Percentiles rank a stretch among this genome's conserved stretches.
These are phyloP conservation scores for Spinus pinus DNA, from an alignment of 2,797 vertebrate genomes.

Conservation along the genomic window DNA sequence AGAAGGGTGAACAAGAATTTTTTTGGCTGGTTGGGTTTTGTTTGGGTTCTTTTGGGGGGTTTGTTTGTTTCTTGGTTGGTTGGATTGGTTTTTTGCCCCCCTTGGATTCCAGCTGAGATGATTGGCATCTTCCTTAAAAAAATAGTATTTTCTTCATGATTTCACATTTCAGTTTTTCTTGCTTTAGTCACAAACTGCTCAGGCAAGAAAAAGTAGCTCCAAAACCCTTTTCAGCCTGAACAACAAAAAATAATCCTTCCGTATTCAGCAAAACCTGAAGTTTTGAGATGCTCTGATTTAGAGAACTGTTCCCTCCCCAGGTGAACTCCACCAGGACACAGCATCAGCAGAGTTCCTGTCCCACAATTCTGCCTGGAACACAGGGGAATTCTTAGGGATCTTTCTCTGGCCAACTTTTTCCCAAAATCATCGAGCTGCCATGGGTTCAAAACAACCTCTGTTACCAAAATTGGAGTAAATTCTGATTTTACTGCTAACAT, in stretches of 20 bases:
- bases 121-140: background rate
- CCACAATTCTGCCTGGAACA: background rate
- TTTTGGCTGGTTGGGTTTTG: background rate
- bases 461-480: background rate
- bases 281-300: background rate
- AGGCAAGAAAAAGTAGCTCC: background rate
- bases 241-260: background rate
- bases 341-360: fast-evolving
- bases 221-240: background rate
- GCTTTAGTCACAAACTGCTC: background rate
- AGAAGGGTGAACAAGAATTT: background rate
- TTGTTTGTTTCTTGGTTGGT: background rate
- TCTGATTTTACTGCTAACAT: fast-evolving
- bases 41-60: background rate
- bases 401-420: background rate
- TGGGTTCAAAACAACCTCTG: background rate
- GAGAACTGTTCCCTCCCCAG: background rate
- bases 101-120: background rate
- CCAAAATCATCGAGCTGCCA: fast-evolving
- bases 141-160: background rate
- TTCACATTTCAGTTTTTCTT: background rate
- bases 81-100: fast-evolving
- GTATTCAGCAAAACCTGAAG: background rate
- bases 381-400: background rate
- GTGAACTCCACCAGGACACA: background rate